Evolutionary conservation across 92 coral and sea anemone species (phyloP).

Genomic region (Chrysogorgia sp.): DNA sequence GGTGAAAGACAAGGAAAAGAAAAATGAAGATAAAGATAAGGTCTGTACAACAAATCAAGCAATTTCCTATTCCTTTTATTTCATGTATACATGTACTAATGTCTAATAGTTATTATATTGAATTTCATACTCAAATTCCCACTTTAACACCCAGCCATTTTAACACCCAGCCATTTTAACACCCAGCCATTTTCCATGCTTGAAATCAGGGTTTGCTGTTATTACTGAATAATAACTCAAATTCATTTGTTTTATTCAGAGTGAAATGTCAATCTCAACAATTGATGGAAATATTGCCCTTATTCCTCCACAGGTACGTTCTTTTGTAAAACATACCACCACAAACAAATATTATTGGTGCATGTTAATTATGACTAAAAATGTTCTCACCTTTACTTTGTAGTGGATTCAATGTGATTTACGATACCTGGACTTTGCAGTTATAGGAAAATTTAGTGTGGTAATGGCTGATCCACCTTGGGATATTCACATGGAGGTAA

Average conservation of each 20-base stretch:
- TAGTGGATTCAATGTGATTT: constrained; percentile 98
- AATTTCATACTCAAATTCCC: too few species aligned
- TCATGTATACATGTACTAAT: too few species aligned
- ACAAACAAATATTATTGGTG: not conserved
- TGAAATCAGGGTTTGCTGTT: too few species aligned
- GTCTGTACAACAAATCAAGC: constrained; percentile 3
- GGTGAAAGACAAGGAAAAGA: constrained; percentile 85
- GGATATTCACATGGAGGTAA: constrained; percentile 99
- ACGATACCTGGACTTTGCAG: constrained; percentile 73
- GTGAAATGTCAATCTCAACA: constrained; percentile 38
- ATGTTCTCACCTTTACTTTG: not conserved
- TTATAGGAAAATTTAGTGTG: constrained; percentile 92
- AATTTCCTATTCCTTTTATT: too few species aligned
- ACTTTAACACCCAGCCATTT: not conserved
- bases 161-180: too few species aligned
- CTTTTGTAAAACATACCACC: not conserved
- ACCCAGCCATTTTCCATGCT: too few species aligned
- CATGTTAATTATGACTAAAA: not conserved
- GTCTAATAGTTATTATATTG: too few species aligned
- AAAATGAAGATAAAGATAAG: constrained; percentile 76
- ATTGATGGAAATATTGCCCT: constrained; percentile 33
- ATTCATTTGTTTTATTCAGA: constrained; percentile 12
- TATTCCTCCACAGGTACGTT: constrained; percentile 29
- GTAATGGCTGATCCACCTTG: constrained; percentile 99
- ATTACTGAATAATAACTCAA: not conserved